Percentiles rank a stretch among this genome's conserved stretches.
These are phyloP conservation scores for Phataginus tricuspis DNA, from an alignment of 2,797 vertebrate species.

Conservation along the genomic window DNA sequence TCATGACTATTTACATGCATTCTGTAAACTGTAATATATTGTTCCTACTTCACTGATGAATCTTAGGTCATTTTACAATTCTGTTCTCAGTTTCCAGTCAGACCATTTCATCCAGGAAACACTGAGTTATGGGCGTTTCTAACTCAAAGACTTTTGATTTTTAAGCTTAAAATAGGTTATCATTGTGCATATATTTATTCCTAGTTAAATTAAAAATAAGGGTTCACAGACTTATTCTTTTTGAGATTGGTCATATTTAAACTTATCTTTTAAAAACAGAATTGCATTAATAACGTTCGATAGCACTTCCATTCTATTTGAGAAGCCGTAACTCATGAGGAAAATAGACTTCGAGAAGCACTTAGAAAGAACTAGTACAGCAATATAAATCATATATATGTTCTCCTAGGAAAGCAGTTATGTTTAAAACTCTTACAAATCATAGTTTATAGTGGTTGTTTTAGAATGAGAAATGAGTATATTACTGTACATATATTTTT, in stretches of 20 bases:
- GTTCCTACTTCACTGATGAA: neutral
- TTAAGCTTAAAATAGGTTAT: neutral
- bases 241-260: conserved; percentile 27
- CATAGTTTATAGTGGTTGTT: conserved; percentile 62
- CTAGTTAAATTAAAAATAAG: conserved; percentile 51
- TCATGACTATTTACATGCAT: neutral
- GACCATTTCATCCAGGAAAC: neutral
- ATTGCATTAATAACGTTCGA: neutral
- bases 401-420: conserved; percentile 45
- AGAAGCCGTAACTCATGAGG: conserved; percentile 57
- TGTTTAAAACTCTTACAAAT: conserved; percentile 72
- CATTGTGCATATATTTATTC: neutral
- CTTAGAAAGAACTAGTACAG: conserved; percentile 29
- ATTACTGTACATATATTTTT: conserved; percentile 66
- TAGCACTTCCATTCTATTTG: conserved; percentile 34
- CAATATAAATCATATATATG: conserved; percentile 42
- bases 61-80: neutral
- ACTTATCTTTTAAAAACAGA: conserved; percentile 64
- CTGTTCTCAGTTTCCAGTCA: neutral
- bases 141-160: neutral
- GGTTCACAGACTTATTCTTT: neutral
- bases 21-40: neutral
- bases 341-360: conserved; percentile 65
- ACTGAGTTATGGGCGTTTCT: neutral
- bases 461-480: conserved; percentile 58